Conservation (phyloP, 2,797 vertebrate genomes). For the Bradypus variegatus region DNA sequence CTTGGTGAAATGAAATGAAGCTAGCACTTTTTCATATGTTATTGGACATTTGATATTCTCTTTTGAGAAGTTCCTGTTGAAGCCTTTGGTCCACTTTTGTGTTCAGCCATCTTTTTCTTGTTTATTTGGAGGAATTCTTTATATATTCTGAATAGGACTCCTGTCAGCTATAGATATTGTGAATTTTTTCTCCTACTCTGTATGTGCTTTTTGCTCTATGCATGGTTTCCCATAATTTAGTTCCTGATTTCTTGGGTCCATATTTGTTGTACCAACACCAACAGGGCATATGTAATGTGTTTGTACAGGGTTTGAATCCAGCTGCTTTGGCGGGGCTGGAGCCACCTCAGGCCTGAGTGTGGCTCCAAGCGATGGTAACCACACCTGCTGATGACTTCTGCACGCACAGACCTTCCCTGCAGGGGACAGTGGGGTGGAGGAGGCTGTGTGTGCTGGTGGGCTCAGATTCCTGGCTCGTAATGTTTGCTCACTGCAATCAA, state of each 20-base stretch:
- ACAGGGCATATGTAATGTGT: background rate
- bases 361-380: background rate
- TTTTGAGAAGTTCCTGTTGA: background rate
- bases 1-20: background rate
- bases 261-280: background rate
- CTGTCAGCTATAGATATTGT: background rate
- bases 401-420: background rate
- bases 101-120: background rate
- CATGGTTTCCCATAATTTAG: background rate
- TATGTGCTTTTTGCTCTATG: background rate
- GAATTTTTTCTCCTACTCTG: background rate
- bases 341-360: background rate
- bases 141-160: background rate
- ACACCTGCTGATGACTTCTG: background rate
- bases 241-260: background rate
- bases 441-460: background rate
- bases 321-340: background rate
- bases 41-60: background rate
- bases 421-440: background rate
- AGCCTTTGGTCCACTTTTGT: background rate
- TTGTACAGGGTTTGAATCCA: background rate
- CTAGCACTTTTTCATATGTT: background rate
- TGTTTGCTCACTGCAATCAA: background rate
- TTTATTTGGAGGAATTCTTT: background rate
- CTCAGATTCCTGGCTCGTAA: background rate